Evolutionary conservation across 1,140 invertebrate species (phyloP).

Genomic region (Proales similis): DNA sequence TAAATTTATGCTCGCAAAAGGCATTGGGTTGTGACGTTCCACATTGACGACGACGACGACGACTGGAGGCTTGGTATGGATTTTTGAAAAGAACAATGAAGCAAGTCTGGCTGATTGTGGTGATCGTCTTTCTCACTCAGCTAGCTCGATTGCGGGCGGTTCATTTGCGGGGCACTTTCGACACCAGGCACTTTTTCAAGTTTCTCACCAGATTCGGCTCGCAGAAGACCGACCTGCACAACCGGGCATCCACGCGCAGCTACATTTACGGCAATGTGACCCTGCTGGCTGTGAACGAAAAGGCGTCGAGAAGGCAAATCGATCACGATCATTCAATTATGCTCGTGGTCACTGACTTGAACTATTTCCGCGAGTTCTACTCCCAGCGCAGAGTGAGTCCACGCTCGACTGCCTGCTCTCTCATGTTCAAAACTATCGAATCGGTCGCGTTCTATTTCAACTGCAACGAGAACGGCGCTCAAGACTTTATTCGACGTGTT

Average conservation of each 20-base stretch:
- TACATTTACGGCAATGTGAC: slow-evolving; percentile 92
- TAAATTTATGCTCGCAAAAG: too few species aligned
- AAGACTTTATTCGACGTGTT: slow-evolving; percentile 77
- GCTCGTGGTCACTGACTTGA: slow-evolving; percentile 6
- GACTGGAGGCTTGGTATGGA: too few species aligned
- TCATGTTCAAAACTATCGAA: slow-evolving; percentile 77
- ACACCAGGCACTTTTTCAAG: slow-evolving; percentile 67
- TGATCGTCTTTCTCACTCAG: too few species aligned
- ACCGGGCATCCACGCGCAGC: slow-evolving; percentile 70
- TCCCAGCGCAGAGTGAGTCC: slow-evolving; percentile 44
- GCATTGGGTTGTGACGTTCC: too few species aligned
- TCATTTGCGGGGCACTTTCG: slow-evolving; percentile 49
- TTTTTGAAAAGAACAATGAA: too few species aligned
- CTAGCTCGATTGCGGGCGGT: too few species aligned
- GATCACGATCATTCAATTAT: slow-evolving; percentile 16
- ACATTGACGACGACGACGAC: too few species aligned
- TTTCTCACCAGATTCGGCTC: slow-evolving; percentile 91
- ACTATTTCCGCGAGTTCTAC: slow-evolving; percentile 40
- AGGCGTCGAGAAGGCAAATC: not conserved
- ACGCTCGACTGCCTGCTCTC: slow-evolving; percentile 64
- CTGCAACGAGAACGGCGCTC: slow-evolving; percentile 66
- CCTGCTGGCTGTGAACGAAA: slow-evolving; percentile 62
- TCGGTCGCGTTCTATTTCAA: slow-evolving; percentile 71
- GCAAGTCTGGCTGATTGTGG: too few species aligned
- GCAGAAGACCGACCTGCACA: slow-evolving; percentile 81